Evolutionary conservation across 1,140 invertebrate species (phyloP), one percentile per base, ranked within the genome.

Genomic region (Drosophila baimaii): DNA sequence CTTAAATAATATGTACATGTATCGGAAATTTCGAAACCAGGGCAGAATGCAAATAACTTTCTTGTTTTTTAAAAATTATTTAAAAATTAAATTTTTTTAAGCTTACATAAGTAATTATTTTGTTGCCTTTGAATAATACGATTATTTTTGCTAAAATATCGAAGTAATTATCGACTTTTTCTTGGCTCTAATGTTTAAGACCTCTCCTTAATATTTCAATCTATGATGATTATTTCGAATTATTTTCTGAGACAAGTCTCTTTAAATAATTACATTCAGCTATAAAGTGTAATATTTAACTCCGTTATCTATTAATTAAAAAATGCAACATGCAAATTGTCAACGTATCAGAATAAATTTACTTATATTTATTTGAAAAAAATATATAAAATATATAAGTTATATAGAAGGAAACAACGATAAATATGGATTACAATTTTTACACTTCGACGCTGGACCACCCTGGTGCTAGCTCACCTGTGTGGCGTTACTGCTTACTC

Each of bases 381-480:
- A n/a, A n/a, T n/a, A n/a, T n/a, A n/a, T n/a, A 17, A 10, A 17
- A 29, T 12, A 17, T 12, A 13, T 12, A 0, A 13, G 21, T 25
- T n/a, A n/a, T 5, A n/a, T n/a, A n/a, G 5, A 1, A 10, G 5
- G 25, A 9, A 27, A 27, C 10, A 10, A 17, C 7, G 15, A 47
- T 17, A 4, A 0, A 15, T 33, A n/a, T n/a, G n/a, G n/a, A 33
- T 52, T 33, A 21, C 0, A 15, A n/a, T 23, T 54, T 52, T 15
- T 54, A 35, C 12, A 35, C 5, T 21, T 8, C 5, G 1, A 23
- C 23, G 9, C 8, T 19, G 61, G 5, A 8, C n/a, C 44, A 65
- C 61, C 43, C 59, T 31, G 15, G 1, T 64, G 62, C 12, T 27
- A 27, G 44, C 37, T 43, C 37, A 57, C 15, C 21, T 7, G 25